Evolutionary conservation across 2,888 invertebrate species (phyloP).

Genomic region (Volucella inanis): DNA sequence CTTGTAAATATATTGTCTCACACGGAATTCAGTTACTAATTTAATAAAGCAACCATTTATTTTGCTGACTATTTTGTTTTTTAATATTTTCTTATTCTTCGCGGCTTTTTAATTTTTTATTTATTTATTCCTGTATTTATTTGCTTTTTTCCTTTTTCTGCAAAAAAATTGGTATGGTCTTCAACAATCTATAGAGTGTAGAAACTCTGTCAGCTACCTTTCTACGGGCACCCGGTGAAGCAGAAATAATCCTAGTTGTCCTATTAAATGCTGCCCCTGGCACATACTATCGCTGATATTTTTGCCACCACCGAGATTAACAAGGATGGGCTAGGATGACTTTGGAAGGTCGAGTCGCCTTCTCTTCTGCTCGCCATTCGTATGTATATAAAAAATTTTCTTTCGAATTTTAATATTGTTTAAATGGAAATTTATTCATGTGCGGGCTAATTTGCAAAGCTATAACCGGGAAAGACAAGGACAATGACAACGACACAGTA

Average conservation of each 20-base stretch:
- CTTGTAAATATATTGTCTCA: conserved; percentile 62
- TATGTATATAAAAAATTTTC: conserved; percentile 64
- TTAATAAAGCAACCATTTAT: conserved; percentile 47
- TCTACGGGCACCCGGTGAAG: conserved; percentile 44
- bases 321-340: conserved; percentile 35
- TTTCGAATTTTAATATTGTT: conserved; percentile 60
- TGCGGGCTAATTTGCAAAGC: conserved; percentile 66
- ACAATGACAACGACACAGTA: conserved; percentile 37
- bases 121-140: background rate
- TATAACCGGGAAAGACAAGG: conserved; percentile 33
- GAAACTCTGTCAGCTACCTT: conserved; percentile 41
- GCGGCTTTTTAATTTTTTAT: conserved; percentile 2
- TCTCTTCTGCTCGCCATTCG: background rate
- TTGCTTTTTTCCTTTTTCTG: background rate
- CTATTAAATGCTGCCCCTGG: conserved; percentile 15
- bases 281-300: conserved; percentile 22
- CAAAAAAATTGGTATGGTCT: conserved; percentile 38
- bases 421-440: conserved; percentile 73
- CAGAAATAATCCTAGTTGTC: conserved; percentile 62
- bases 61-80: background rate
- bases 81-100: conserved; percentile 7
- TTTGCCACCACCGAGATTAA: conserved; percentile 65
- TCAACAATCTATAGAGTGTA: conserved; percentile 21
- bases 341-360: background rate
- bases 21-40: conserved; percentile 42